phyloP scores from a whole-genome alignment of 1,140 invertebrate species.

The Myzus persicae region DNA sequence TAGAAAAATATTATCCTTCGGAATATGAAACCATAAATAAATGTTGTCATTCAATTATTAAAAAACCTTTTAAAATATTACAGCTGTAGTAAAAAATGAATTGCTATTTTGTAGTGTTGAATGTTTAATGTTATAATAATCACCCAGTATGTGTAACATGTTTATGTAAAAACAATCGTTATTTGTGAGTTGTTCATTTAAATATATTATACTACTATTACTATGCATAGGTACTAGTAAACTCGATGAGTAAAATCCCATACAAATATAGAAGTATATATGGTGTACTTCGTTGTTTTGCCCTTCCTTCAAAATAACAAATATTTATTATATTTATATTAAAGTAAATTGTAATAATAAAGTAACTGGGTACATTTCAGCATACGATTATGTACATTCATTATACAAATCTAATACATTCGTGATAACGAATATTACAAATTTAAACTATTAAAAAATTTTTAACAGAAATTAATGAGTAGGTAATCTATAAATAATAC shows the following conservation, averaged over 20 bases:
- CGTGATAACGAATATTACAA: neutral
- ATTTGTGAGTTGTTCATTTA: no score
- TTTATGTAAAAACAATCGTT: no score
- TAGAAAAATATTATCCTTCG: neutral
- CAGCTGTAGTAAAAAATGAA: neutral
- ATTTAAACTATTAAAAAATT: neutral
- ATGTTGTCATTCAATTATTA: neutral
- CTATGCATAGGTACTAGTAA: no score
- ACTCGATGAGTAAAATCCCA: neutral
- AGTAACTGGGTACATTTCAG: neutral
- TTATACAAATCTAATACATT: neutral
- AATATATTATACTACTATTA: no score
- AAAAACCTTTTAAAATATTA: neutral
- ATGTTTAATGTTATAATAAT: neutral
- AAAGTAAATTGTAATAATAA: neutral
- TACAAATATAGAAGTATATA: neutral
- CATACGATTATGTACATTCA: neutral
- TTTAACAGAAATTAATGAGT: neutral
- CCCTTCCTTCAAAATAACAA: neutral
- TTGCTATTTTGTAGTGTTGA: neutral
- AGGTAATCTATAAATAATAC: neutral
- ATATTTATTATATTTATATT: neutral
- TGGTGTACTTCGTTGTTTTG: neutral
- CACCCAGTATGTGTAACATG: no score
- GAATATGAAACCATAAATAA: neutral